A percentile compares a stretch with the other conserved stretches of the same genome.
Conservation (phyloP, 1,140 invertebrate genomes). For the Drosophila ohnishii region DNA sequence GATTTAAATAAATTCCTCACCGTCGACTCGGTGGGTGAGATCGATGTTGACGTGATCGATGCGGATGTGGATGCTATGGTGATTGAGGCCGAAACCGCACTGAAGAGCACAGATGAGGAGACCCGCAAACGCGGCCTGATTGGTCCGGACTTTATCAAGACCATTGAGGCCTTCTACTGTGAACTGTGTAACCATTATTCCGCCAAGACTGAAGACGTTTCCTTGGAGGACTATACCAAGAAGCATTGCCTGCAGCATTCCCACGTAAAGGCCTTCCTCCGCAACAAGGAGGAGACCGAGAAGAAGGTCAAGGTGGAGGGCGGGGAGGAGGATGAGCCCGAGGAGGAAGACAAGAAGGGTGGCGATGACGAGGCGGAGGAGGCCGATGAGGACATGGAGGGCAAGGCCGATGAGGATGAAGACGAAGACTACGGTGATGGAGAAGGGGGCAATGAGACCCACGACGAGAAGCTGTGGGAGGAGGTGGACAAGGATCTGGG, state of each 20-base stretch:
- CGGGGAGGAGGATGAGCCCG: constrained; percentile 50
- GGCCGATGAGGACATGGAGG: constrained; percentile 83
- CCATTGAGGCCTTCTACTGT: constrained; percentile 89
- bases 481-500: constrained; percentile 90
- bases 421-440: constrained; percentile 56
- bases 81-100: constrained; percentile 70
- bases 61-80: constrained; percentile 74
- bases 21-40: constrained; percentile 92
- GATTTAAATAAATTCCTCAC: constrained; percentile 93
- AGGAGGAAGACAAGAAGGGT: constrained; percentile 39
- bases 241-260: constrained; percentile 88
- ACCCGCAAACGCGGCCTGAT: constrained; percentile 88
- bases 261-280: constrained; percentile 89
- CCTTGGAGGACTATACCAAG: constrained; percentile 85
- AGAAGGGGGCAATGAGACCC: constrained; percentile 83
- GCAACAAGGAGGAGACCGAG: constrained; percentile 89
- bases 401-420: constrained; percentile 81
- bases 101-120: constrained; percentile 87
- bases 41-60: constrained; percentile 86
- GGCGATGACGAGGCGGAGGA: constrained; percentile 47
- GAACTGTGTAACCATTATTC: constrained; percentile 90
- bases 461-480: constrained; percentile 88
- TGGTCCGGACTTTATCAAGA: constrained; percentile 90
- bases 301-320: constrained; percentile 82
- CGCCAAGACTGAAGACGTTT: constrained; percentile 85